These are phyloP conservation scores for Ametastegia equiseti DNA, from an alignment of 2,888 invertebrate species.

Conservation along the genomic window DNA sequence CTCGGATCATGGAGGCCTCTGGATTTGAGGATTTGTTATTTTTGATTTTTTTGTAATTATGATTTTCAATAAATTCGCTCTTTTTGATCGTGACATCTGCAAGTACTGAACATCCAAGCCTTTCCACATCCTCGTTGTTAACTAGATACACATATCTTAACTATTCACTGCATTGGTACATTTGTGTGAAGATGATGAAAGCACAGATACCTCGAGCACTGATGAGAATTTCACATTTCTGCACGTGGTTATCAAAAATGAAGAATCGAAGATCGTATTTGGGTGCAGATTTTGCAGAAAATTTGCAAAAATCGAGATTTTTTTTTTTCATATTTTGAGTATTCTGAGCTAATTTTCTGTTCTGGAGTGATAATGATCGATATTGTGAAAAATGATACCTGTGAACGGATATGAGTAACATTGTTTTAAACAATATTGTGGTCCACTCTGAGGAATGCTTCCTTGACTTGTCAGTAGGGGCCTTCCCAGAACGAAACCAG, in stretches of 20 bases:
- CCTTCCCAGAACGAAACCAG: slow-evolving; percentile 34
- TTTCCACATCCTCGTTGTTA: no score
- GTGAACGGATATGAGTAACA: not conserved
- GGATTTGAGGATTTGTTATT: not conserved
- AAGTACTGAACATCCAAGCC: not conserved
- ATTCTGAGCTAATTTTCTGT: not conserved
- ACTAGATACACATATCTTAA: no score
- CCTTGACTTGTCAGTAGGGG: no score
- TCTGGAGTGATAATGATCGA: not conserved
- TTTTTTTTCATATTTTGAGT: not conserved
- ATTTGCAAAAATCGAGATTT: not conserved
- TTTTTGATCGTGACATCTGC: not conserved
- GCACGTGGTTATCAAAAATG: not conserved
- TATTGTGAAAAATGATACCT: not conserved
- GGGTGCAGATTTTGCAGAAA: not conserved
- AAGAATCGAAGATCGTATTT: not conserved
- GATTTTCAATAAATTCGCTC: not conserved
- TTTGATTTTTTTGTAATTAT: not conserved
- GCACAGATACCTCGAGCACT: not conserved
- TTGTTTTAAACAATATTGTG: slow-evolving; percentile 9
- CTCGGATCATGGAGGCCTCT: not conserved
- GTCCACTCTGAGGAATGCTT: not conserved
- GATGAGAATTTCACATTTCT: not conserved
- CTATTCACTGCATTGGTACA: not conserved
- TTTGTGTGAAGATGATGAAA: not conserved